Base-by-base conservation (phyloP, 2,888 invertebrate genomes). In the Dasysyrphus albostriatus region DNA sequence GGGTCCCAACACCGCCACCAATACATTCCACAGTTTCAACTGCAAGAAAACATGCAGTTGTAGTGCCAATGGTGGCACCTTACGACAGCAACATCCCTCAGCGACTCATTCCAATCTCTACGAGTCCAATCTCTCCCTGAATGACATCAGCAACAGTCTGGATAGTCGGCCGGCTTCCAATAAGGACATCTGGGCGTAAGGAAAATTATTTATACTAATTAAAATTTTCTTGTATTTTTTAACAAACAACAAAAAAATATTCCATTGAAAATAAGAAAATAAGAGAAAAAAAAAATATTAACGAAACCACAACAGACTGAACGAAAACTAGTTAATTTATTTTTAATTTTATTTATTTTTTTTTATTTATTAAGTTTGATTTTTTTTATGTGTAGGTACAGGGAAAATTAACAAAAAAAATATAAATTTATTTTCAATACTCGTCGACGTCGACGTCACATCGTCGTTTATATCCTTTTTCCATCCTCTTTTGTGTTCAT, bases 101-200 rank as follows among this genome's bases (percentile, higher is more conserved):
- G 3, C 91, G 73, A 82, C 82, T 39, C 82, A 85, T 10, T 83
- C 85, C 9, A 87, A 87, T 37, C 91, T 91, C 59, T 92, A 92
- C 76, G 92, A 91, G 82, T 92, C 92, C 10, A 92, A 91, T 88
- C 88, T 92, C 74, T 92, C 92, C 54, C 89, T 92, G 61, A 89
- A 89, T 59, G 90, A 90, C 79, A 89, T 89, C 63, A 91, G 90
- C 44, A 90, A 83, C 58, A 83, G 87, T 47, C 54, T 87, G 42
- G 87, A 87, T 37, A 83, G 87, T 37, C 83, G 87, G 24, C 87
- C 87, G 75, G 49, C 54, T 29, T 83, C 79, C 44, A 80, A 61
- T 72, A 88, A 89, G 72, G 91, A 91, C 67, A 88, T 92, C 77
- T 92, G 92, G 92, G 91, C 92, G 92, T 92, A 92, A 92, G 82